Percentiles rank a stretch among this genome's conserved stretches.
Conservation (phyloP, 2,888 invertebrate species). For the Pseudanteris insignis region DNA sequence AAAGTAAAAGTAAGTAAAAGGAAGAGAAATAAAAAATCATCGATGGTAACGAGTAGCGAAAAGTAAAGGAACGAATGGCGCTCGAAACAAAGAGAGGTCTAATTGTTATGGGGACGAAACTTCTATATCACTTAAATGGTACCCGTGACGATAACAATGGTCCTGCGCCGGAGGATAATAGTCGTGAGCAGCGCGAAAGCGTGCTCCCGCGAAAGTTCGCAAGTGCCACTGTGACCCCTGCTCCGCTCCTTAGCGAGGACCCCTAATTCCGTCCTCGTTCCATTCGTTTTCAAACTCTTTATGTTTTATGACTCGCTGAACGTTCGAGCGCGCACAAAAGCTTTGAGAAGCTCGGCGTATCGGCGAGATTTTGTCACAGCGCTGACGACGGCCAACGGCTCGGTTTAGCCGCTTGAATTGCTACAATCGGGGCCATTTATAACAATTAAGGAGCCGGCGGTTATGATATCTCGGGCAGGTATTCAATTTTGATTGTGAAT, state of each 20-base stretch:
- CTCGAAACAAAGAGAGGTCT: slow-evolving; percentile 28
- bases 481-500: too few relatives aligned
- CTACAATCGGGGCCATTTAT: too few relatives aligned
- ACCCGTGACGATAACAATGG: slow-evolving; percentile 35
- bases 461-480: too few relatives aligned
- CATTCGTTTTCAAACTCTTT: slow-evolving; percentile 30
- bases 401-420: too few relatives aligned
- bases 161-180: slow-evolving; percentile 26
- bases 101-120: slow-evolving; percentile 28
- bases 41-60: slow-evolving; percentile 10
- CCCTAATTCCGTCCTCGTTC: slow-evolving; percentile 28
- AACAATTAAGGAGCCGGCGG: too few relatives aligned
- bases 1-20: too few relatives aligned
- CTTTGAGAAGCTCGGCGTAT: slow-evolving; percentile 43
- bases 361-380: slow-evolving; percentile 47
- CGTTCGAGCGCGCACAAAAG: slow-evolving; percentile 50
- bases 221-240: slow-evolving; percentile 23
- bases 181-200: slow-evolving; percentile 14
- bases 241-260: slow-evolving; percentile 11
- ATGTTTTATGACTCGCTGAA: slow-evolving; percentile 35
- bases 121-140: slow-evolving; percentile 35
- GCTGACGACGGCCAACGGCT: too few relatives aligned
- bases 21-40: slow-evolving; percentile 19
- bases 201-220: slow-evolving; percentile 26
- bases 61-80: slow-evolving; percentile 4